A percentile compares a stretch with the other conserved stretches of the same genome.
phyloP scores from a whole-genome alignment of 2,113 vertebrate genomes.

The Engystomops pustulosus region DNA sequence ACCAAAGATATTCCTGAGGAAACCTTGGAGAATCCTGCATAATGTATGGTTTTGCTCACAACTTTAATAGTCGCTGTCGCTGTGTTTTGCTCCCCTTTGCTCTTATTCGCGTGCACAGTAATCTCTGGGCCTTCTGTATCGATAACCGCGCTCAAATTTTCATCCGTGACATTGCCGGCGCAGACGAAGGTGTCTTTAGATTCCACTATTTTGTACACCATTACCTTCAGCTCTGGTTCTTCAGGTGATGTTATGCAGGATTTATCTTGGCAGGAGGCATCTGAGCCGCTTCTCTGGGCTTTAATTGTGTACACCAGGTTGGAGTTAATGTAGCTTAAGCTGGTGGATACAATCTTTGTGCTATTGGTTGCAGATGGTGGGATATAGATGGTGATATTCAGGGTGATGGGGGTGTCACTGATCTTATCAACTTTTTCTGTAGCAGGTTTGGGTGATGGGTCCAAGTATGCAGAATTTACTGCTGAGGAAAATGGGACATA shows the following conservation, averaged over 20 bases:
- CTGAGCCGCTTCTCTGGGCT: neutral
- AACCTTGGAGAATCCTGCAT: neutral
- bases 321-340: too few relatives aligned
- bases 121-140: neutral
- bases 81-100: neutral
- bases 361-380: neutral
- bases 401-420: neutral
- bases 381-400: constrained; percentile 9
- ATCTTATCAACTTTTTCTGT: neutral
- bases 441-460: neutral
- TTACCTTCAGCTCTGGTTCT: neutral
- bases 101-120: neutral
- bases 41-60: too few relatives aligned
- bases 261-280: neutral
- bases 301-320: too few relatives aligned
- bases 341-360: neutral
- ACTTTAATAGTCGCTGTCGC: neutral
- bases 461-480: neutral
- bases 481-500: neutral
- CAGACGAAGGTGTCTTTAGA: neutral
- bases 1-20: too few relatives aligned
- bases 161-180: neutral
- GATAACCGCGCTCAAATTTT: neutral
- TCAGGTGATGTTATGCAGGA: neutral
- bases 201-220: neutral